phyloP scores from a whole-genome alignment of 1,140 invertebrate species.

The Penaeus japonicus region DNA sequence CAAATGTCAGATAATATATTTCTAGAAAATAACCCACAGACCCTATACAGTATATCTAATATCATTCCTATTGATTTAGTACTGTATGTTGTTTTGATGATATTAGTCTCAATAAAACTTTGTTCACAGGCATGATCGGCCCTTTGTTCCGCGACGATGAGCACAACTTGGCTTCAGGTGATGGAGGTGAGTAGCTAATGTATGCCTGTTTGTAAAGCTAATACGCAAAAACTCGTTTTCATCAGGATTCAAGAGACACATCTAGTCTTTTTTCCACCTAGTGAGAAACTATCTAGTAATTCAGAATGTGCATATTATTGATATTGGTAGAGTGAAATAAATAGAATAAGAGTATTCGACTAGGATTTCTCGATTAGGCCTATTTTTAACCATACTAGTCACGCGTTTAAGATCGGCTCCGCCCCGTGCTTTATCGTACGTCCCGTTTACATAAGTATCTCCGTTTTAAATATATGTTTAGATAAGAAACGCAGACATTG shows the following conservation, averaged over 20 bases:
- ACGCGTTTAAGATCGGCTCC: not conserved
- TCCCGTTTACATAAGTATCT: too few relatives aligned
- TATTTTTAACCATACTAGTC: not conserved
- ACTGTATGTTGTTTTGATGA: too few relatives aligned
- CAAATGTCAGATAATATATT: not conserved
- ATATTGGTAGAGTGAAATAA: too few relatives aligned
- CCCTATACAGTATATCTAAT: too few relatives aligned
- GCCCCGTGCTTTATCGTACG: not conserved
- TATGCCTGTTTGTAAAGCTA: too few relatives aligned
- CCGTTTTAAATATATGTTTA: too few relatives aligned
- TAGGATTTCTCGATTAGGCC: not conserved
- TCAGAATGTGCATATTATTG: too few relatives aligned
- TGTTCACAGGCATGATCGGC: slow-evolving; percentile 49
- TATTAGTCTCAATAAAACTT: not conserved
- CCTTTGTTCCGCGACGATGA: slow-evolving; percentile 39
- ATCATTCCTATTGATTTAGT: too few relatives aligned
- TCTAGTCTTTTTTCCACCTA: too few relatives aligned
- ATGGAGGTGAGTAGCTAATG: slow-evolving; percentile 25
- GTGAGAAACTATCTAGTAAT: too few relatives aligned
- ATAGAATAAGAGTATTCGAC: not conserved
- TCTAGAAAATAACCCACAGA: not conserved
- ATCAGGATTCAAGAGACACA: too few relatives aligned
- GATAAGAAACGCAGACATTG: too few relatives aligned
- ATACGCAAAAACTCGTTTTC: not conserved
- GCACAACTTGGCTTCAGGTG: not conserved